These are phyloP conservation scores for Bombyx mandarina DNA, from an alignment of 1,140 invertebrate species.

Conservation along the genomic window DNA sequence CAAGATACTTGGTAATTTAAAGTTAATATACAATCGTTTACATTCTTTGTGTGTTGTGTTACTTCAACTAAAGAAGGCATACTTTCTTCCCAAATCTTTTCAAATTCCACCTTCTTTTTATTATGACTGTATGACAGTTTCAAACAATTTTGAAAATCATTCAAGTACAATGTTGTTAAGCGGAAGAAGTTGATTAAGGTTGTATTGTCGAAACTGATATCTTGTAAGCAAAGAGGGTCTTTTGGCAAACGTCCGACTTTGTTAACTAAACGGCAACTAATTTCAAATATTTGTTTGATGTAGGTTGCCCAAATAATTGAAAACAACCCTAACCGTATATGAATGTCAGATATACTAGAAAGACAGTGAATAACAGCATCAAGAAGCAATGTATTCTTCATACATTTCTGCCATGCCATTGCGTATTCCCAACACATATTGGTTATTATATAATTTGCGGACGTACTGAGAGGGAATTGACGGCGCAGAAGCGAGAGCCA, in stretches of 20 bases:
- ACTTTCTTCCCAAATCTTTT: constrained; percentile 79
- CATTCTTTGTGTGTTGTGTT: constrained; percentile 80
- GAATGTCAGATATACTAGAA: constrained; percentile 73
- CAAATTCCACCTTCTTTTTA: constrained; percentile 72
- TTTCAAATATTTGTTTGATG: constrained; percentile 82
- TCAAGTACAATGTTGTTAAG: constrained; percentile 79
- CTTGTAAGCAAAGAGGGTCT: constrained; percentile 83
- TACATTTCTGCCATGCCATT: constrained; percentile 86
- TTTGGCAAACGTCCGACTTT: constrained; percentile 91
- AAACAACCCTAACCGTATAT: constrained; percentile 82
- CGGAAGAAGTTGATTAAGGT: constrained; percentile 80
- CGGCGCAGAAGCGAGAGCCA: constrained; percentile 75
- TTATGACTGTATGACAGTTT: constrained; percentile 50
- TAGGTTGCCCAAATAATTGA: constrained; percentile 91
- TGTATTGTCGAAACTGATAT: constrained; percentile 80
- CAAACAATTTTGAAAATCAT: constrained; percentile 80
- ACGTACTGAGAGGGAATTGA: constrained; percentile 89
- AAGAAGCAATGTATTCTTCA: constrained; percentile 76
- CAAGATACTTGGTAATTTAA: constrained; percentile 84
- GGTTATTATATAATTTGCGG: constrained; percentile 81
- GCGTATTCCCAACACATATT: constrained; percentile 94
- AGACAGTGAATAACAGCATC: constrained; percentile 76
- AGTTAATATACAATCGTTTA: constrained; percentile 82
- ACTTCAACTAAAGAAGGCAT: constrained; percentile 80
- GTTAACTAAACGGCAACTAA: constrained; percentile 83